These are phyloP conservation scores for Dufourea novaeangliae DNA, from an alignment of 1,140 invertebrate genomes.

Conservation along the genomic window DNA sequence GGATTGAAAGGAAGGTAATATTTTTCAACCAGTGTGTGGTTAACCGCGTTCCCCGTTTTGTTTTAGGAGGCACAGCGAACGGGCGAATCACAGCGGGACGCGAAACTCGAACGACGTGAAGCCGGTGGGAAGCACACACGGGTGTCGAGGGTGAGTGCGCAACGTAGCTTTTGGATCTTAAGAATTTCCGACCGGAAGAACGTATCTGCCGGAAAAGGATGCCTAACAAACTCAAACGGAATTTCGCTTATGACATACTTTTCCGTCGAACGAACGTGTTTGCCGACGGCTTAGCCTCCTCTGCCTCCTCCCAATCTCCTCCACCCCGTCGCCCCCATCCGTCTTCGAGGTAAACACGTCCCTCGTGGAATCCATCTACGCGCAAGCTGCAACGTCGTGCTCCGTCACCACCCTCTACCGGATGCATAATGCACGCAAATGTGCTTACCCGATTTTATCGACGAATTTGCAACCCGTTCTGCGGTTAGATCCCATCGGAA, in stretches of 20 bases:
- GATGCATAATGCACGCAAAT: constrained; percentile 10
- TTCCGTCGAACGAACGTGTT: constrained; percentile 48
- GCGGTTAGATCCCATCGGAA: neutral
- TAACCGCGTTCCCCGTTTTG: constrained; percentile 18
- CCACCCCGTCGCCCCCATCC: neutral
- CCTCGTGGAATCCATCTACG: neutral
- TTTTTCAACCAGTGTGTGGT: neutral
- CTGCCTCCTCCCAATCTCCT: constrained; percentile 5
- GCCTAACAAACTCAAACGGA: constrained; percentile 54
- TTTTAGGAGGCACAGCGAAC: neutral
- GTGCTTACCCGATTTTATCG: neutral
- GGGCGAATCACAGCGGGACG: neutral
- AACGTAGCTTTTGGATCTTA: constrained; percentile 19
- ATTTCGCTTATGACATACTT: constrained; percentile 55
- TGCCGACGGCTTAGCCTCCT: constrained; percentile 44
- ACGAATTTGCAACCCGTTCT: neutral
- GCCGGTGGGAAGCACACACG: neutral
- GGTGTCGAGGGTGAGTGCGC: constrained; percentile 20
- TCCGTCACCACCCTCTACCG: neutral
- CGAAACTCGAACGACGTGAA: neutral
- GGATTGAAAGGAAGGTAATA: neutral
- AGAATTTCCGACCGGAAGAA: neutral
- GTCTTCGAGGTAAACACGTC: constrained; percentile 45
- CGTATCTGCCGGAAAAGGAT: too few relatives aligned
- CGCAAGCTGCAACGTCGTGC: neutral